A percentile compares a stretch with the other conserved stretches of the same genome.
phyloP scores from a whole-genome alignment of 2,888 invertebrate genomes.

The Linyphia triangularis region DNA sequence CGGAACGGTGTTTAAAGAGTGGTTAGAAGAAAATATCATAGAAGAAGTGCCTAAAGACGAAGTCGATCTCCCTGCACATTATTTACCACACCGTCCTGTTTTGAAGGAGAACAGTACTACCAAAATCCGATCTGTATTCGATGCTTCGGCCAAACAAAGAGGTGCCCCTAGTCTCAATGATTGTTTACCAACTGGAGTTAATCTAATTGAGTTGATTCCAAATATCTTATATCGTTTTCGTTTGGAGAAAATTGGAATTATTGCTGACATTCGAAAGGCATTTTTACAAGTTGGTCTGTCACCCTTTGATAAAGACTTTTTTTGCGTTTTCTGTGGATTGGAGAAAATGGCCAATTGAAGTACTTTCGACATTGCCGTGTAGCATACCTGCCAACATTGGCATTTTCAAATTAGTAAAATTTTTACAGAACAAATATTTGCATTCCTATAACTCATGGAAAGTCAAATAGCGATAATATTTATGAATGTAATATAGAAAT shows the following conservation, averaged over 20 bases:
- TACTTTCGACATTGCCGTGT: too few relatives aligned
- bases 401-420: too few relatives aligned
- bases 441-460: too few relatives aligned
- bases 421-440: too few relatives aligned
- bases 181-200: constrained; percentile 12
- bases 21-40: neutral
- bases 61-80: neutral
- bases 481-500: too few relatives aligned
- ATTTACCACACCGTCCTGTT: constrained; percentile 22
- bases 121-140: neutral
- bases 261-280: too few relatives aligned
- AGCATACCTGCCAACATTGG: too few relatives aligned
- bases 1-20: constrained; percentile 7
- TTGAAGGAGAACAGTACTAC: neutral
- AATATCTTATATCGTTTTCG: constrained; percentile 19
- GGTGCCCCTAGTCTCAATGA: constrained; percentile 12
- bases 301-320: too few relatives aligned
- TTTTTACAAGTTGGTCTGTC: too few relatives aligned
- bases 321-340: constrained; percentile 6
- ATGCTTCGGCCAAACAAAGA: constrained; percentile 7
- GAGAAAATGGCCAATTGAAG: neutral
- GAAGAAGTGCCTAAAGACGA: neutral
- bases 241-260: too few relatives aligned
- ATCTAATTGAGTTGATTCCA: constrained; percentile 32
- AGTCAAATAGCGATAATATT: too few relatives aligned